These are phyloP conservation scores for Akabosia matsudoensis DNA, from an alignment of 1,140 invertebrate species.

Conservation along the genomic window DNA sequence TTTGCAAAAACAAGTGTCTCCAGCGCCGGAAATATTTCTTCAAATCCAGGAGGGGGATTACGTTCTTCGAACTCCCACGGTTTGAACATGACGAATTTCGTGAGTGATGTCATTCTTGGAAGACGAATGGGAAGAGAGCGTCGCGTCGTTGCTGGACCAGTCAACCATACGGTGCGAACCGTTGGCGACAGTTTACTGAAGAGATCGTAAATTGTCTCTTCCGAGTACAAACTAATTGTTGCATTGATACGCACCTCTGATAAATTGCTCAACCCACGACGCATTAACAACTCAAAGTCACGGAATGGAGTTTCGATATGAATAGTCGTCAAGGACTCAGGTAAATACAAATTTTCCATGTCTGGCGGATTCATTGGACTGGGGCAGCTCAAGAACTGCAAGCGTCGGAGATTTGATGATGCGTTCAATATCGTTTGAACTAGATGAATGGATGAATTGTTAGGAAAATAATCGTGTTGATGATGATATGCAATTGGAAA, in stretches of 20 bases:
- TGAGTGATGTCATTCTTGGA: neutral
- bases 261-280: neutral
- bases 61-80: constrained; percentile 10
- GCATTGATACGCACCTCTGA: neutral
- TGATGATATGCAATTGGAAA: neutral
- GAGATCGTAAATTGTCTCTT: neutral
- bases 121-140: neutral
- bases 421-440: neutral
- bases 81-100: constrained; percentile 11
- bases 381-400: neutral
- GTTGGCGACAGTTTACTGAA: neutral
- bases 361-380: neutral
- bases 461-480: neutral
- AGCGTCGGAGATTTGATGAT: neutral
- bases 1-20: neutral
- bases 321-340: neutral
- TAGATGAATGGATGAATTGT: neutral
- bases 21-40: neutral
- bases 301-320: neutral
- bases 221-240: neutral
- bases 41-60: neutral
- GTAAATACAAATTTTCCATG: constrained; percentile 9
- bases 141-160: neutral
- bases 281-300: neutral
- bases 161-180: neutral